These are phyloP conservation scores for Bergia sp. DNA, from an alignment of 92 coral and sea anemone genomes.

Conservation along the genomic window DNA sequence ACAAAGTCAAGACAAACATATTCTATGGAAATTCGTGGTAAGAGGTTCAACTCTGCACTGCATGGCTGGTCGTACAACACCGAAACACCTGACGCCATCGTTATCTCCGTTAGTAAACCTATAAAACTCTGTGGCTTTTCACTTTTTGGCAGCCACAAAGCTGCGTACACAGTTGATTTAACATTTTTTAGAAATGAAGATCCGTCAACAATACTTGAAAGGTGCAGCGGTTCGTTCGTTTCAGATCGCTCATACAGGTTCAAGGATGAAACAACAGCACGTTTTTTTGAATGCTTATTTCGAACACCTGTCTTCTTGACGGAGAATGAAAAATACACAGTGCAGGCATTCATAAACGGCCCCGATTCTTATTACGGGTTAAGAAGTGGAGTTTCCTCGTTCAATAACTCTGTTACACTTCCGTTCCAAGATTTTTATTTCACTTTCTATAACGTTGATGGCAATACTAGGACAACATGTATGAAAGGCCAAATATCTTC, in stretches of 20 bases:
- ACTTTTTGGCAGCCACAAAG: slow-evolving; percentile 1
- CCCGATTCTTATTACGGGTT: not conserved
- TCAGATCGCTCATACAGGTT: not conserved
- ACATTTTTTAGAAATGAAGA: not conserved
- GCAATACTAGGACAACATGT: too few relatives aligned
- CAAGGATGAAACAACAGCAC: too few relatives aligned
- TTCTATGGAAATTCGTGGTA: not conserved
- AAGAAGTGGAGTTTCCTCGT: not conserved
- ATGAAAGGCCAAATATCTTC: too few relatives aligned
- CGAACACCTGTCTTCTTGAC: not conserved
- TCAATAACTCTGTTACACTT: too few relatives aligned
- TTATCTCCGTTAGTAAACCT: not conserved
- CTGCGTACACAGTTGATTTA: not conserved
- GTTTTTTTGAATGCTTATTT: not conserved
- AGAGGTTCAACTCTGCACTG: not conserved
- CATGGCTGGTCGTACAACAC: slow-evolving; percentile 1
- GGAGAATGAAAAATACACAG: not conserved
- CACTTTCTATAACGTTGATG: too few relatives aligned
- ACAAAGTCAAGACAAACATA: not conserved
- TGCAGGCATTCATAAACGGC: not conserved
- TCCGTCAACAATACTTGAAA: not conserved
- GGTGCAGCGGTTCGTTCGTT: not conserved
- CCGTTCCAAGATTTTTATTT: too few relatives aligned
- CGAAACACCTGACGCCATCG: not conserved
- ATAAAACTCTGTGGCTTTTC: slow-evolving; percentile 7